Percentiles rank a stretch among this genome's conserved stretches.
Conservation (phyloP, 2,888 invertebrate species). For the Esperia sulphurella region DNA sequence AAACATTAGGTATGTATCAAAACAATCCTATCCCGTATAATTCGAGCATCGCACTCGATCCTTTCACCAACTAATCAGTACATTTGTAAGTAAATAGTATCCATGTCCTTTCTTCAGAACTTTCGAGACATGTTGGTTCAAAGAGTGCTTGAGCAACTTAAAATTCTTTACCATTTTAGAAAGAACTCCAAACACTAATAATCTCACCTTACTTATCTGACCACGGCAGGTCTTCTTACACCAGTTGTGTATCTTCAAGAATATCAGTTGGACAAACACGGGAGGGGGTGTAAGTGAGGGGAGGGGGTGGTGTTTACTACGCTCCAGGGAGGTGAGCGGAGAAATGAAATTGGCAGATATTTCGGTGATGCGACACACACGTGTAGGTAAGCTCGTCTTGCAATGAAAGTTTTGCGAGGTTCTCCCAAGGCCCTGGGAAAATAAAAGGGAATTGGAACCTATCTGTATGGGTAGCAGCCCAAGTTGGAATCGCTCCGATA, state of each 20-base stretch:
- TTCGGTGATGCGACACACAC: conserved; percentile 69
- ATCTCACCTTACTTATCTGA: conserved; percentile 18
- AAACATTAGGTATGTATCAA: conserved; percentile 11
- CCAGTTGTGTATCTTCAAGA: conserved; percentile 60
- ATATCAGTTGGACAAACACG: conserved; percentile 65
- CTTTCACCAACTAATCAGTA: conserved; percentile 29
- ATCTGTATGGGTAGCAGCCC: conserved; percentile 43
- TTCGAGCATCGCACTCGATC: conserved; percentile 8
- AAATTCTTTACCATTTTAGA: conserved; percentile 37
- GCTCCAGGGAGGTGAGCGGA: conserved; percentile 68
- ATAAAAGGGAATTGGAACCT: conserved; percentile 50
- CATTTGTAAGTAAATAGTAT: conserved; percentile 34
- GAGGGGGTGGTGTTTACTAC: conserved; percentile 65
- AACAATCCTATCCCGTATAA: conserved; percentile 6
- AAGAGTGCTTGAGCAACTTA: conserved; percentile 45
- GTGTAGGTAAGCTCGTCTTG: conserved; percentile 58
- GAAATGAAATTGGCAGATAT: conserved; percentile 77
- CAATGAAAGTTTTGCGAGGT: conserved; percentile 69
- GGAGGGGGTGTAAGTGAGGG: conserved; percentile 37
- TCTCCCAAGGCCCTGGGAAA: conserved; percentile 60
- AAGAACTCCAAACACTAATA: conserved; percentile 37
- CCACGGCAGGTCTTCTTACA: conserved; percentile 31
- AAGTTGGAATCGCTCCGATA: conserved; percentile 14
- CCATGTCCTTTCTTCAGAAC: conserved; percentile 45
- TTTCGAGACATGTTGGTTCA: conserved; percentile 67